Percentiles rank a stretch among this genome's conserved stretches.
These are phyloP conservation scores for Bombus vancouverensis DNA, from an alignment of 1,140 invertebrate species.

Conservation along the genomic window DNA sequence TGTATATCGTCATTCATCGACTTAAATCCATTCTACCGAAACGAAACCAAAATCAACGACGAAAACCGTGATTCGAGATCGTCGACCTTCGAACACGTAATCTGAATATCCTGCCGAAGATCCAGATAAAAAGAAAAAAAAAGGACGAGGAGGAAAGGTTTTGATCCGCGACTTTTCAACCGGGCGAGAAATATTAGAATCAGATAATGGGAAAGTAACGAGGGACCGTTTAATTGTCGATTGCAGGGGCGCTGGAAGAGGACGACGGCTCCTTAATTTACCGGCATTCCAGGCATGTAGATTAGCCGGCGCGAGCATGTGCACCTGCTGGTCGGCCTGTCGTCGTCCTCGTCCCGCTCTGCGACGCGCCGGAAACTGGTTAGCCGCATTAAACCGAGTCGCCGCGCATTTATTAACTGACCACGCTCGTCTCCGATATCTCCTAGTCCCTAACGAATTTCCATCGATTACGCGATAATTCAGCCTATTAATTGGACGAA, in stretches of 20 bases:
- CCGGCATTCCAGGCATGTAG: constrained; percentile 70
- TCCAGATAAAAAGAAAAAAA: neutral
- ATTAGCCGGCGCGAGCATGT: constrained; percentile 57
- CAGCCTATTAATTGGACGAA: constrained; percentile 31
- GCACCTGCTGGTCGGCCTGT: constrained; percentile 54
- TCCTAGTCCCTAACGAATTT: constrained; percentile 51
- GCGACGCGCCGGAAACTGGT: constrained; percentile 53
- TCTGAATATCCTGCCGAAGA: neutral
- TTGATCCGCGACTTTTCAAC: neutral
- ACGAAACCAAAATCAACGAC: no score
- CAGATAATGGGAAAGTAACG: constrained; percentile 47
- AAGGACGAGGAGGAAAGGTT: no score
- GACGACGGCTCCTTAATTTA: constrained; percentile 59
- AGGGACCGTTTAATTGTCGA: constrained; percentile 59
- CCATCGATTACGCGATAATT: constrained; percentile 51
- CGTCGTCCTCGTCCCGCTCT: constrained; percentile 15
- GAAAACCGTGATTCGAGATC: neutral
- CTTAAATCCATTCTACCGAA: no score
- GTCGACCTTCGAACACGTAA: neutral
- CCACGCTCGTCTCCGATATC: neutral
- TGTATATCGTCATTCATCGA: no score
- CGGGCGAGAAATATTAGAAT: constrained; percentile 46
- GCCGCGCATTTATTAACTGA: constrained; percentile 50
- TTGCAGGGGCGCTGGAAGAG: neutral
- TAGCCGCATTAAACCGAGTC: constrained; percentile 52